Percentiles rank a stretch among this genome's conserved stretches.
Evolutionary conservation across 2,888 invertebrate species (phyloP).

Genomic region (Eupithecia insigniata): DNA sequence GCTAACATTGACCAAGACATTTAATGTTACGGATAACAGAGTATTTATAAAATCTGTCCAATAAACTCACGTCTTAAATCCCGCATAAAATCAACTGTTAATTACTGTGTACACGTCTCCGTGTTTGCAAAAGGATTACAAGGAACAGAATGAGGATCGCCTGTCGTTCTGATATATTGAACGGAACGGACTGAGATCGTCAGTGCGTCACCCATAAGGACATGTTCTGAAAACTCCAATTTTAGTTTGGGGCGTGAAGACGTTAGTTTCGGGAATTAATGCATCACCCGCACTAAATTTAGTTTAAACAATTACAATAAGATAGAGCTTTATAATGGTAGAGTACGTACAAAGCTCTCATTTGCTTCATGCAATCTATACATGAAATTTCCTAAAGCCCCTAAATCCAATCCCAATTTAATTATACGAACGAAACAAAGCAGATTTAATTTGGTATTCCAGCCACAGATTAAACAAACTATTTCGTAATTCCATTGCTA

Average conservation of each 20-base stretch:
- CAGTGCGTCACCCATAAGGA: constrained; percentile 58
- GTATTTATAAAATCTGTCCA: not conserved
- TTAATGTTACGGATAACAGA: not conserved
- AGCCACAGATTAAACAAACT: constrained; percentile 1
- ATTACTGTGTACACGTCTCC: constrained; percentile 28
- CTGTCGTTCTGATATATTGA: constrained; percentile 35
- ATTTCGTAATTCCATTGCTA: not conserved
- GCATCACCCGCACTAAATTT: not conserved
- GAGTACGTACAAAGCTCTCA: not conserved
- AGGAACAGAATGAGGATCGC: constrained; percentile 26
- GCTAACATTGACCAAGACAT: not conserved
- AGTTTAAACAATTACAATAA: not conserved
- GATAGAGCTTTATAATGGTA: not conserved
- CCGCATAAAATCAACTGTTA: constrained; percentile 25
- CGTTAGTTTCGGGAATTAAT: not conserved
- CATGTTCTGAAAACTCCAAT: constrained; percentile 22
- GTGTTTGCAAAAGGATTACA: constrained; percentile 37
- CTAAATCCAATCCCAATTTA: not conserved
- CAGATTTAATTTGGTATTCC: constrained; percentile 12
- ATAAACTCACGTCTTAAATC: constrained; percentile 9
- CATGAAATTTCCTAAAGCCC: not conserved
- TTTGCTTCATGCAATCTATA: not conserved
- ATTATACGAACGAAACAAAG: constrained; percentile 1
- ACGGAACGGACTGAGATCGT: constrained; percentile 47
- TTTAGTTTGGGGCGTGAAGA: constrained; percentile 7